Evolutionary conservation across 2,888 invertebrate species (phyloP).

Genomic region (Pelosia muscerda): DNA sequence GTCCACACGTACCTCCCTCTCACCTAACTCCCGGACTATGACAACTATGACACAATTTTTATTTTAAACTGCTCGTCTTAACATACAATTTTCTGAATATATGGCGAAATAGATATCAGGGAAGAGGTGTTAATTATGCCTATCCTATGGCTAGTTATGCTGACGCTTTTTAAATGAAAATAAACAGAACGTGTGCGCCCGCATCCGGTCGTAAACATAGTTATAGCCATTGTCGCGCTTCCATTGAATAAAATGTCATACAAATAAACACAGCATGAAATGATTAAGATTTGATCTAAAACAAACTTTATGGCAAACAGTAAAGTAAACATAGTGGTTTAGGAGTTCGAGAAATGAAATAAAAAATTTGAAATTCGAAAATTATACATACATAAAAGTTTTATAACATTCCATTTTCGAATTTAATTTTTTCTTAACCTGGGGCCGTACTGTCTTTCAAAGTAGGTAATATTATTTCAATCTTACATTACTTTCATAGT

Average conservation of each 20-base stretch:
- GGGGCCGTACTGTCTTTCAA: no score
- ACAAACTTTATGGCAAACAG: not conserved
- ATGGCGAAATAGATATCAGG: not conserved
- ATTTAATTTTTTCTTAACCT: no score
- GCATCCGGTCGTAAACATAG: constrained; percentile 49
- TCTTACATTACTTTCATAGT: no score
- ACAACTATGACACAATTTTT: not conserved
- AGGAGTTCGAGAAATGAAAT: not conserved
- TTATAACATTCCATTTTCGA: not conserved
- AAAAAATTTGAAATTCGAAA: not conserved
- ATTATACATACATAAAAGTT: no score
- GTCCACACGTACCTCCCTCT: not conserved
- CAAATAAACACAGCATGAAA: constrained; percentile 30
- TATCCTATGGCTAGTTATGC: constrained; percentile 24
- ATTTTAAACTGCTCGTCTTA: not conserved
- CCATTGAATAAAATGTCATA: constrained; percentile 39
- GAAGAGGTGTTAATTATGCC: constrained; percentile 35
- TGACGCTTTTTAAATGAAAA: constrained; percentile 36
- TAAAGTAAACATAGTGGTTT: constrained; percentile 24
- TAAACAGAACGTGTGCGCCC: constrained; percentile 41
- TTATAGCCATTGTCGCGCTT: constrained; percentile 42
- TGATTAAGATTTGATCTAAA: constrained; percentile 20
- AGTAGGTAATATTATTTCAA: no score
- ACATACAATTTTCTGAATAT: not conserved
- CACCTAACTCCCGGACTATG: no score